phyloP scores from a whole-genome alignment of 1,140 invertebrate genomes.

The Aleiodes sp. region DNA sequence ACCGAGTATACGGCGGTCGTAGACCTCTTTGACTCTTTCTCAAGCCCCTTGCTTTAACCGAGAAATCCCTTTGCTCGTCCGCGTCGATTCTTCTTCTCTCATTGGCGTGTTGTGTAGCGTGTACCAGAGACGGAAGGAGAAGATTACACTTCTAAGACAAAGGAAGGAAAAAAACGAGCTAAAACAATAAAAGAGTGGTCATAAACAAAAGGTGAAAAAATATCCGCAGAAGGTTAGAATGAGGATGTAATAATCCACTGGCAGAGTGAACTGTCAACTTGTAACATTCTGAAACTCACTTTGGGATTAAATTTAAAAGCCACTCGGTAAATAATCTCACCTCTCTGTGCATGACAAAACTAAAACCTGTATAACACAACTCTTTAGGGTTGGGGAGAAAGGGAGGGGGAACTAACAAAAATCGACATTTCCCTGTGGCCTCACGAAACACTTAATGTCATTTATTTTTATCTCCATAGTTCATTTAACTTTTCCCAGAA shows the following conservation, averaged over 20 bases:
- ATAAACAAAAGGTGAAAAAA: neutral
- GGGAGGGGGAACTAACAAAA: too few species aligned
- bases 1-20: neutral
- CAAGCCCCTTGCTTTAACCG: neutral
- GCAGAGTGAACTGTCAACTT: neutral
- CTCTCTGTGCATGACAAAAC: neutral
- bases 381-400: too few species aligned
- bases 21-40: neutral
- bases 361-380: too few species aligned
- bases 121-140: neutral
- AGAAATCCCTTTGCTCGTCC: neutral
- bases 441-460: too few species aligned
- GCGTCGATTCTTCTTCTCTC: too few species aligned
- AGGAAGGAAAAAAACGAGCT: neutral
- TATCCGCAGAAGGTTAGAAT: neutral
- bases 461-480: too few species aligned
- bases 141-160: neutral
- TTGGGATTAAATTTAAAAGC: neutral
- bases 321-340: neutral
- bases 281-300: neutral
- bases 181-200: neutral
- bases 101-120: too few species aligned
- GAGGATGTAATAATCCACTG: neutral
- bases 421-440: too few species aligned
- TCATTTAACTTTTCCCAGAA: too few species aligned